Conservation (phyloP, 2,797 vertebrate genomes). For the Pantherophis alleghaniensis region DNA sequence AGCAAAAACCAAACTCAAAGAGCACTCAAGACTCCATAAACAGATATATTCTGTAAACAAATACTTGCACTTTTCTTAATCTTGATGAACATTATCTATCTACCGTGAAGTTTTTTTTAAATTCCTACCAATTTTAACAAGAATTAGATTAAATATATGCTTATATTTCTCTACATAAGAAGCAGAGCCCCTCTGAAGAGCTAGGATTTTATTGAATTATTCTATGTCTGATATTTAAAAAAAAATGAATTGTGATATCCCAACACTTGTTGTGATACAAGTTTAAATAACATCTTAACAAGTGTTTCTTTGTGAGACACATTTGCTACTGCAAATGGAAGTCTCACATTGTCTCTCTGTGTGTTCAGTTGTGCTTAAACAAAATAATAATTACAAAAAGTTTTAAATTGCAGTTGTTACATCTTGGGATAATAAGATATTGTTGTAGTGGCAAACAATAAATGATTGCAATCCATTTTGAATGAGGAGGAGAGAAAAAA, state of each 20-base stretch:
- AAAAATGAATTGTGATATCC: not conserved
- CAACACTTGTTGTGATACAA: not conserved
- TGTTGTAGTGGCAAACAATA: not conserved
- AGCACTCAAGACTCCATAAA: not conserved
- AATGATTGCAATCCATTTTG: not conserved
- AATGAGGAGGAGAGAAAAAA: not conserved
- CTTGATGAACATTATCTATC: not conserved
- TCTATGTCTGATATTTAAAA: not conserved
- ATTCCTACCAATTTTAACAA: not conserved
- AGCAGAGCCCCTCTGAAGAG: not conserved
- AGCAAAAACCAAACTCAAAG: too few species aligned
- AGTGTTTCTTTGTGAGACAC: not conserved
- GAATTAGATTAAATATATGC: not conserved
- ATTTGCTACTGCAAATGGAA: not conserved
- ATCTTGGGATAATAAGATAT: not conserved
- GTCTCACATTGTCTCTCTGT: not conserved
- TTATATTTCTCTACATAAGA: not conserved
- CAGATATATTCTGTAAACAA: conserved; percentile 16
- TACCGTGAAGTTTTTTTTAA: not conserved
- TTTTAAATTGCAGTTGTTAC: not conserved
- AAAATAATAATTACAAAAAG: not conserved
- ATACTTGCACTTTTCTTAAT: not conserved
- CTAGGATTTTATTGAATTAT: too few species aligned
- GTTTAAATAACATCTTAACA: not conserved
- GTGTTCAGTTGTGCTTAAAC: not conserved